These are phyloP conservation scores for Hephaestus fuliginosus DNA, from an alignment of 2,797 vertebrate species.

Conservation along the genomic window DNA sequence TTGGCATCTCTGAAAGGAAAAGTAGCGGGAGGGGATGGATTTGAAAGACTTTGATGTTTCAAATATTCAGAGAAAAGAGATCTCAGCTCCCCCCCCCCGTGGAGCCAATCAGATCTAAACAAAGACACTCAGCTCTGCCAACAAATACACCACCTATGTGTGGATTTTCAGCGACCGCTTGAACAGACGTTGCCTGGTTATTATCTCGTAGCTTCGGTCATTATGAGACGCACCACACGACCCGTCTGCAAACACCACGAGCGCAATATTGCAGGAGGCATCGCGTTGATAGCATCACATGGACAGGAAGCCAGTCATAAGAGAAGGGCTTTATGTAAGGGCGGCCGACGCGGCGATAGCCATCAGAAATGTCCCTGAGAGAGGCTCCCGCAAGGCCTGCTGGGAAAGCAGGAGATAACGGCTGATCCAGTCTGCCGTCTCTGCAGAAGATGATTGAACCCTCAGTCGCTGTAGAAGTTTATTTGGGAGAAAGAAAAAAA, in stretches of 20 bases:
- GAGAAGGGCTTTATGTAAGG: conserved; percentile 50
- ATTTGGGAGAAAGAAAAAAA: conserved; percentile 53
- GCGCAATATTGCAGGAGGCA: conserved; percentile 49
- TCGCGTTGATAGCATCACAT: conserved; percentile 59
- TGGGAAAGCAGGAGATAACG: conserved; percentile 70
- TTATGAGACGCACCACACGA: conserved; percentile 23
- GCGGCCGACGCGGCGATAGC: conserved; percentile 48
- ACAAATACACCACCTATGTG: not conserved
- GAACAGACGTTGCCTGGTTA: conserved; percentile 17
- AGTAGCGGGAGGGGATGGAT: conserved; percentile 1
- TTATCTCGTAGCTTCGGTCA: conserved; percentile 42
- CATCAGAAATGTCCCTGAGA: conserved; percentile 67
- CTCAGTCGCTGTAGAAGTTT: conserved; percentile 54
- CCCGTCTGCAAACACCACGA: conserved; percentile 35
- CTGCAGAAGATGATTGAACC: conserved; percentile 58
- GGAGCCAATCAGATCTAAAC: conserved; percentile 46
- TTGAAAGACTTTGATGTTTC: conserved; percentile 46
- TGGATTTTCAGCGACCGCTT: not conserved
- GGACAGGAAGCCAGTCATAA: conserved; percentile 57
- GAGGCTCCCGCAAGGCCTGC: conserved; percentile 62
- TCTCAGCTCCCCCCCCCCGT: conserved; percentile 8
- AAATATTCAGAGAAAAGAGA: conserved; percentile 48
- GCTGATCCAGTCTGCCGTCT: conserved; percentile 65
- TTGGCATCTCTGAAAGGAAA: conserved; percentile 23
- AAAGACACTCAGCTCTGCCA: conserved; percentile 11